Percentiles rank a stretch among this genome's conserved stretches.
Conservation (phyloP, 1,140 invertebrate genomes). For the Holcopasites calliopsidis region DNA sequence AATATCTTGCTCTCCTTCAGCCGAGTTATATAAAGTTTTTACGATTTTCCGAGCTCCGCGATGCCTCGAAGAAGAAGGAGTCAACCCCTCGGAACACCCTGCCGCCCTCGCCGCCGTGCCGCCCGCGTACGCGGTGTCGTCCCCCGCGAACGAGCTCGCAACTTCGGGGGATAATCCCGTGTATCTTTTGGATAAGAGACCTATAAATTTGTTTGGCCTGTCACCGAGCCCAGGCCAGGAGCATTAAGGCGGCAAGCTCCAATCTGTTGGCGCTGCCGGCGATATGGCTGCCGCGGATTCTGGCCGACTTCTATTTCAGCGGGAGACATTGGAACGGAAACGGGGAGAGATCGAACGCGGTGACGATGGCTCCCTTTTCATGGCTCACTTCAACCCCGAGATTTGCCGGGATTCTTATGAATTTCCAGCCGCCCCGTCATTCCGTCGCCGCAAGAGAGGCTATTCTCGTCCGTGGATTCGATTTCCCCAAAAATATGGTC, state of each 20-base stretch:
- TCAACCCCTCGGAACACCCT: slow-evolving; percentile 29
- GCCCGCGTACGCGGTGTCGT: slow-evolving; percentile 46
- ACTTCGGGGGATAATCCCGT: slow-evolving; percentile 76
- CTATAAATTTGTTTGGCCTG: slow-evolving; percentile 80
- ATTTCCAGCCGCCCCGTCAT: slow-evolving; percentile 56
- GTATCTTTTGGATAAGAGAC: slow-evolving; percentile 79
- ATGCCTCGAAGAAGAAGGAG: slow-evolving; percentile 21
- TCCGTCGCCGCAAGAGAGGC: no score
- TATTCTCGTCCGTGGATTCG: background rate
- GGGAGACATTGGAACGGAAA: slow-evolving; percentile 5
- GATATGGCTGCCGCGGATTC: slow-evolving; percentile 68
- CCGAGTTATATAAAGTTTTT: slow-evolving; percentile 79
- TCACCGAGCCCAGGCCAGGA: slow-evolving; percentile 61
- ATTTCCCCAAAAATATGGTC: background rate
- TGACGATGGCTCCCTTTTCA: slow-evolving; percentile 26
- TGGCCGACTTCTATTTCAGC: slow-evolving; percentile 54
- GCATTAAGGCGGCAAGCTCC: slow-evolving; percentile 77
- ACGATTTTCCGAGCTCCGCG: slow-evolving; percentile 74
- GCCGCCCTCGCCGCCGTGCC: background rate
- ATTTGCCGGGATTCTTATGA: slow-evolving; percentile 57
- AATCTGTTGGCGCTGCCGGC: slow-evolving; percentile 76
- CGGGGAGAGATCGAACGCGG: background rate
- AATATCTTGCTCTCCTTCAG: slow-evolving; percentile 61
- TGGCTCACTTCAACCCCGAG: slow-evolving; percentile 31
- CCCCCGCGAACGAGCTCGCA: slow-evolving; percentile 49